Base-by-base conservation (phyloP, 1,140 invertebrate species). In the Metaphire vulgaris region DNA sequence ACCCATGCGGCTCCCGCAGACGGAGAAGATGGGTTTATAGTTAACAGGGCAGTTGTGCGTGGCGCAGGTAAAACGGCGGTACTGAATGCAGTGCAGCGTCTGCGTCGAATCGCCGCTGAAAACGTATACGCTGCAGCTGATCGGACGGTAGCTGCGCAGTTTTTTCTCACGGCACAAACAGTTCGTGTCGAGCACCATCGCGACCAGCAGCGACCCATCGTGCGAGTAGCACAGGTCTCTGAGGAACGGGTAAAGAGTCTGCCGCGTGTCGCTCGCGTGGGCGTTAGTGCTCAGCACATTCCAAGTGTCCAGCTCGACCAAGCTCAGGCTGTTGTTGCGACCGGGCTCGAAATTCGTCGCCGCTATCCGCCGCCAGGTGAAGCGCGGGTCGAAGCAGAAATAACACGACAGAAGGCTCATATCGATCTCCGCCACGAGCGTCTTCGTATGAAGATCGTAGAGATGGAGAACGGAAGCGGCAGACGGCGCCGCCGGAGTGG, bases 21-120 rank as follows among this genome's bases (percentile, higher is more conserved):
- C 80, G 14, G 85, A 86, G 74, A 86, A 82, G 29, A 84, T 76
- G 0, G 85, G 85, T 77, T 83, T 81, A 78, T 83, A 86, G 78
- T 85, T 85, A 56, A 83, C 77, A 6, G 84, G 83, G 74, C 85
- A 86, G 16, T 81, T 82, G 76, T 86, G 85, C 26, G 80, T 79
- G 0, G 81, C 81, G 69, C 85, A 86, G 0, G 83, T 83, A 74
- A 82, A 85, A 14, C 85, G 79, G 56, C 83, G 82, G 78, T 85
- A 86, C 78, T 85, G 83, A 31, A 86, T 83, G 77, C 85, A 85
- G 76, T 85, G 83, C 26, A 86, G 77, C 0, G 84, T 85, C 33
- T 83, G 80, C n/a, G 81, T 79, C 28, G 79, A 83, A 76, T 86
- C 84, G 15, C 81, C 82, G 78, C 82, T 81, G 78, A 85, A 83